A percentile compares a stretch with the other conserved stretches of the same genome.
phyloP scores from a whole-genome alignment of 1,140 invertebrate species.

The Drosophila sproati region DNA sequence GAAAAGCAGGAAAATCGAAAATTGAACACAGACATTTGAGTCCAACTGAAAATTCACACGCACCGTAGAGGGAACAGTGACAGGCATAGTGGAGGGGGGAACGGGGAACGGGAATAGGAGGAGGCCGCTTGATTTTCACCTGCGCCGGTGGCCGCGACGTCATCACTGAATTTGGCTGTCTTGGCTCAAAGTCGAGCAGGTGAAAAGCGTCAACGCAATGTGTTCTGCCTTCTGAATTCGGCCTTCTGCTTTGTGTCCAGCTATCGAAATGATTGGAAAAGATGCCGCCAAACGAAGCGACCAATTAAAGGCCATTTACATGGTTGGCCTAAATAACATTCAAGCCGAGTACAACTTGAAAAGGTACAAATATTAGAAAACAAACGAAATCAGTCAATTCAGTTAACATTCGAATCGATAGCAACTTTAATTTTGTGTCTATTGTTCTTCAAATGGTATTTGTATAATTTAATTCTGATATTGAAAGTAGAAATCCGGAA shows the following conservation, averaged over 20 bases:
- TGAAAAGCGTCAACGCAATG: conserved; percentile 55
- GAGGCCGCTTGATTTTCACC: conserved; percentile 56
- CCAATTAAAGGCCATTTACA: conserved; percentile 60
- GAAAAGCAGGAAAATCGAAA: conserved; percentile 44
- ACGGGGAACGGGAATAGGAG: neutral
- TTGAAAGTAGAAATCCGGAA: too few relatives aligned
- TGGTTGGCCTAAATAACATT: conserved; percentile 1
- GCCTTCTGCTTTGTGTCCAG: neutral
- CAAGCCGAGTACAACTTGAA: too few relatives aligned
- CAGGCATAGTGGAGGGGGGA: neutral
- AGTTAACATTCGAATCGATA: too few relatives aligned
- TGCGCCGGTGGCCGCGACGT: conserved; percentile 70
- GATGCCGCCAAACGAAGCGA: conserved; percentile 44
- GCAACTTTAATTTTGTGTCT: too few relatives aligned
- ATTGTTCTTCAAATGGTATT: too few relatives aligned
- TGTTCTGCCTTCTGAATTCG: neutral
- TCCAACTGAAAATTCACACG: conserved; percentile 66
- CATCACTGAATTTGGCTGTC: conserved; percentile 56
- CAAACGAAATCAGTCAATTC: too few relatives aligned
- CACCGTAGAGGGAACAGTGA: conserved; percentile 25
- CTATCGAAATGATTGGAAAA: neutral
- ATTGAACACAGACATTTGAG: conserved; percentile 23
- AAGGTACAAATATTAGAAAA: too few relatives aligned
- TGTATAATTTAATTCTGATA: too few relatives aligned
- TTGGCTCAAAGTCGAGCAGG: conserved; percentile 34